Evolutionary conservation across 2,113 vertebrate genomes (phyloP).

Genomic region (Toxostoma redivivum): DNA sequence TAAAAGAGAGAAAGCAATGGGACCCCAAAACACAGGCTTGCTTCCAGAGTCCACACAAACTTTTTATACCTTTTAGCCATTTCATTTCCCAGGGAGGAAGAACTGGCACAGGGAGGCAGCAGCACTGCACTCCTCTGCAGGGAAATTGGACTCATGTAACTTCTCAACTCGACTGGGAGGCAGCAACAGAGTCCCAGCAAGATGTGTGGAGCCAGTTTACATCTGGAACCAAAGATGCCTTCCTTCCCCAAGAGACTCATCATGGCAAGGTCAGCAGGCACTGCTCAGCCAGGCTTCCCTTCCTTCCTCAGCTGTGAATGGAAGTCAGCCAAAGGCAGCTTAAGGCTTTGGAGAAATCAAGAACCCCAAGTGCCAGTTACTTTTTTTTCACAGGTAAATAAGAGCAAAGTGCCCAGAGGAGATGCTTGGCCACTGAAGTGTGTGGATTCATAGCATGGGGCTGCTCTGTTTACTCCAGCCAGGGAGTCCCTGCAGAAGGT

Average conservation of each 20-base stretch:
- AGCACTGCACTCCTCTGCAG: fast-evolving
- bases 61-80: not conserved
- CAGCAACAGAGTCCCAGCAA: not conserved
- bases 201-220: not conserved
- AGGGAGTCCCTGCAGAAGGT: not conserved
- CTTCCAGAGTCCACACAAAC: not conserved
- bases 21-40: not conserved
- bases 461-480: not conserved
- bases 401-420: not conserved
- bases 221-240: not conserved
- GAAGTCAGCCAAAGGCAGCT: not conserved
- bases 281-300: not conserved
- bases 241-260: not conserved
- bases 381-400: not conserved
- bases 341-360: not conserved
- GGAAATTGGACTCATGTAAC: fast-evolving
- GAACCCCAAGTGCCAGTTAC: not conserved
- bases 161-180: not conserved
- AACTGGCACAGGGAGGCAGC: not conserved
- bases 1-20: not conserved
- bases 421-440: not conserved
- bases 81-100: not conserved
- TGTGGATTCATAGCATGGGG: not conserved
- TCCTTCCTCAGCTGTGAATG: not conserved
- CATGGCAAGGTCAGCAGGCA: not conserved